Conservation (phyloP, 2,113 vertebrate genomes). For the Bubalus kerabau region DNA sequence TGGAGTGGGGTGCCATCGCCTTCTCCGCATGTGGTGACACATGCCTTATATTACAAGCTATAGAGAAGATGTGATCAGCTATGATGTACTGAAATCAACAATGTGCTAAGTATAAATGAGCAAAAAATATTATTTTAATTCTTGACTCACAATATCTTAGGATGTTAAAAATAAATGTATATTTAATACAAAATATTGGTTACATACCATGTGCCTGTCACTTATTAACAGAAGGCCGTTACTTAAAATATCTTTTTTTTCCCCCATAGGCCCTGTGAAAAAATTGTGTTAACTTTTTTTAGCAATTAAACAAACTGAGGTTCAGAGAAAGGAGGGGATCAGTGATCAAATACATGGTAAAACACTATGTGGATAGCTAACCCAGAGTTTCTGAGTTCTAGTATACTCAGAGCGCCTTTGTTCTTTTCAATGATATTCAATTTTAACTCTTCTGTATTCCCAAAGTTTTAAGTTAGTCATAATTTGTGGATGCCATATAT, state of each 20-base stretch:
- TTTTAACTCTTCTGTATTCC: background rate
- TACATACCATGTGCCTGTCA: background rate
- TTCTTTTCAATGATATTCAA: slow-evolving; percentile 1
- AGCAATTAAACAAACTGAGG: background rate
- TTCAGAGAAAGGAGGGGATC: background rate
- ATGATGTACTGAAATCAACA: background rate
- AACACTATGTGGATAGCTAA: background rate
- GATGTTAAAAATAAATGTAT: background rate
- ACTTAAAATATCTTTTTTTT: background rate
- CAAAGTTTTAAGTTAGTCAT: background rate
- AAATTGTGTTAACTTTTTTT: background rate
- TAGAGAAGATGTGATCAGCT: background rate
- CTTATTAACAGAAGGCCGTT: background rate
- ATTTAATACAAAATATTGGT: background rate
- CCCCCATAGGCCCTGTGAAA: background rate
- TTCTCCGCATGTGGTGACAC: background rate
- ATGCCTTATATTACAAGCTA: background rate
- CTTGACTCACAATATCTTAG: background rate
- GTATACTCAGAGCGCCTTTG: background rate
- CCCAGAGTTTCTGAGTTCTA: background rate
- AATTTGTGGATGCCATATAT: background rate
- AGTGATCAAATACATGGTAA: background rate
- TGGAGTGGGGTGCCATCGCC: too few relatives aligned
- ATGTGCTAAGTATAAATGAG: background rate
- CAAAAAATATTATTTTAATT: background rate